These are phyloP conservation scores for Martes martes DNA, from an alignment of 2,113 vertebrate species.

Conservation along the genomic window DNA sequence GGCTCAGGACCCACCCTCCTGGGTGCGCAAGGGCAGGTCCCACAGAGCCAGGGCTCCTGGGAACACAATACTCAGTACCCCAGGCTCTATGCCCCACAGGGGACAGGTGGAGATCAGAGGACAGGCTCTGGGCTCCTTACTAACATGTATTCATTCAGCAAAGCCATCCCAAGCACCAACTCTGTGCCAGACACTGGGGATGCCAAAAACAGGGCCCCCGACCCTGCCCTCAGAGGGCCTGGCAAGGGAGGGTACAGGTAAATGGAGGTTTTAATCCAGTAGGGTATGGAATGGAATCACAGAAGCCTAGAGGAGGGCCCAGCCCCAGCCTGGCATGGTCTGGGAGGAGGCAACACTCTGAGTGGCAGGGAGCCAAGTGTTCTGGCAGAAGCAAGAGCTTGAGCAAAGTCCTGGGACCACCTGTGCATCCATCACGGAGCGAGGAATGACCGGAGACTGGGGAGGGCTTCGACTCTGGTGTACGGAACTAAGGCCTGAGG, in stretches of 20 bases:
- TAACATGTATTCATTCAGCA: slow-evolving; percentile 12
- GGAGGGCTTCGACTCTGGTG: neutral
- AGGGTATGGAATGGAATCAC: neutral
- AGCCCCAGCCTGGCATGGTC: neutral
- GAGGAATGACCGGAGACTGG: neutral
- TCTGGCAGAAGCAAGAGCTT: neutral
- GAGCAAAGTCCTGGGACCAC: neutral
- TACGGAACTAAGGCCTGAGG: neutral
- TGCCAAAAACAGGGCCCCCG: neutral
- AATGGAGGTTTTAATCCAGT: neutral
- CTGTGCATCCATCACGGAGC: accelerated
- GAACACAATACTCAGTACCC: neutral
- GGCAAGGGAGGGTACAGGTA: neutral
- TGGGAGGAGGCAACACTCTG: neutral
- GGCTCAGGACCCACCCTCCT: neutral
- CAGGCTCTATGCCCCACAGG: neutral
- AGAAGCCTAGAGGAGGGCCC: neutral
- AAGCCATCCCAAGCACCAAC: slow-evolving; percentile 21
- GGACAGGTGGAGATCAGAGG: neutral
- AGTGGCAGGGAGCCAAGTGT: neutral
- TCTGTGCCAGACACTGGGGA: neutral
- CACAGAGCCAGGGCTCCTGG: neutral
- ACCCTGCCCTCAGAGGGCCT: neutral
- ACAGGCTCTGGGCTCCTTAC: neutral
- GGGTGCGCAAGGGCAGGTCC: neutral